phyloP scores from a whole-genome alignment of 2,888 invertebrate genomes.

The Standfussiana lucernea region DNA sequence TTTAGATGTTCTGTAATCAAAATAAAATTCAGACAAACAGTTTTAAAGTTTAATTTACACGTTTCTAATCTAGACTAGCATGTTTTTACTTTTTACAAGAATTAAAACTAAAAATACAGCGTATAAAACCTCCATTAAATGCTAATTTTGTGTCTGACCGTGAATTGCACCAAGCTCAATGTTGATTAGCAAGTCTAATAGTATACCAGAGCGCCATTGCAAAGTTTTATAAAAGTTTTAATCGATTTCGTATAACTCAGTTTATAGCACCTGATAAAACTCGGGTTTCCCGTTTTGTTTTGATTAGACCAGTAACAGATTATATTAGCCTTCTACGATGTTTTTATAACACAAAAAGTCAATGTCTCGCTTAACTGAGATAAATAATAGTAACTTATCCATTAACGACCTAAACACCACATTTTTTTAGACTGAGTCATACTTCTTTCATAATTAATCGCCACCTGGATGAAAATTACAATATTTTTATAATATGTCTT shows the following conservation, averaged over 20 bases:
- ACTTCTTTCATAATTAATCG: not conserved
- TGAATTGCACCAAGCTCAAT: not conserved
- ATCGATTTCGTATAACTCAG: not conserved
- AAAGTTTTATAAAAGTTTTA: conserved; percentile 9
- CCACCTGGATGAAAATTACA: not conserved
- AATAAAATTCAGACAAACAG: not conserved
- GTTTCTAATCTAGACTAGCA: conserved; percentile 6
- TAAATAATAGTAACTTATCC: too few relatives aligned
- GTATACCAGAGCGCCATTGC: not conserved
- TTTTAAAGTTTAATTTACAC: not conserved
- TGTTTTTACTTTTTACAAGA: not conserved
- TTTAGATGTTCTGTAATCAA: not conserved
- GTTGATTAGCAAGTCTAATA: conserved; percentile 5
- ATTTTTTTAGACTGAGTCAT: not conserved
- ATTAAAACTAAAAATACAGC: not conserved
- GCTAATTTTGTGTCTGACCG: not conserved
- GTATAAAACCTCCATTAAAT: too few relatives aligned
- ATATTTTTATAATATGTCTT: not conserved
- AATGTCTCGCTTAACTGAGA: too few relatives aligned
- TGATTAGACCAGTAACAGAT: not conserved
- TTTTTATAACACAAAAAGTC: not conserved
- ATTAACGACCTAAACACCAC: too few relatives aligned
- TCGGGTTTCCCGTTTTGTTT: not conserved
- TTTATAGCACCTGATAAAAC: not conserved
- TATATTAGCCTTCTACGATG: not conserved